Evolutionary conservation across 1,140 invertebrate species (phyloP).

Genomic region (Apolygus lucorum): DNA sequence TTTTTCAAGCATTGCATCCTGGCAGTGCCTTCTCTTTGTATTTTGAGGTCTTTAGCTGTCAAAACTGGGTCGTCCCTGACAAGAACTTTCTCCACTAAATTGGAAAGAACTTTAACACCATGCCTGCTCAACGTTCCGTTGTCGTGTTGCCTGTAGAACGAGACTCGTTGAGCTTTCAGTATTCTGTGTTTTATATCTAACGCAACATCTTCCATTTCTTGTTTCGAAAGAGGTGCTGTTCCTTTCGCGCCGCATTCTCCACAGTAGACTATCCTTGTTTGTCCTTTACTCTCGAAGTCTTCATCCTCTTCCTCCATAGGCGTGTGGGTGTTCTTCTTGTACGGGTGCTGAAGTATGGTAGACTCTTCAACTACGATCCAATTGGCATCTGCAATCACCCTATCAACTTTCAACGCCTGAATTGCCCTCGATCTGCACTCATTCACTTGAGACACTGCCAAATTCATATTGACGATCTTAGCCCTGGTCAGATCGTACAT

Average conservation of each 20-base stretch:
- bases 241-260: slow-evolving; percentile 8
- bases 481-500: slow-evolving; percentile 11
- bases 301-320: neutral
- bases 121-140: slow-evolving; percentile 8
- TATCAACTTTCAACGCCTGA: slow-evolving; percentile 2
- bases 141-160: slow-evolving; percentile 7
- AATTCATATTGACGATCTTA: slow-evolving; percentile 13
- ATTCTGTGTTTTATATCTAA: slow-evolving; percentile 11
- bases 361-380: slow-evolving; percentile 11
- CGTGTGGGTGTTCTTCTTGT: neutral
- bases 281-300: slow-evolving; percentile 4
- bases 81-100: slow-evolving; percentile 11
- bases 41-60: slow-evolving; percentile 4
- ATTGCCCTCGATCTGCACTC: neutral
- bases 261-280: neutral
- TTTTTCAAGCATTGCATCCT: slow-evolving; percentile 8
- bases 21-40: neutral
- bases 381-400: slow-evolving; percentile 18
- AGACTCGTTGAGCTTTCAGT: slow-evolving; percentile 11
- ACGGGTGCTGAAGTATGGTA: slow-evolving; percentile 12
- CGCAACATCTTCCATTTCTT: slow-evolving; percentile 15
- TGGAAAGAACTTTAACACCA: slow-evolving; percentile 2
- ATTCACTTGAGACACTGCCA: slow-evolving; percentile 10
- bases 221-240: neutral
- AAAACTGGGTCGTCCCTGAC: slow-evolving; percentile 7